Evolutionary conservation across 2,113 vertebrate genomes (phyloP).

Genomic region (Cebus imitator): DNA sequence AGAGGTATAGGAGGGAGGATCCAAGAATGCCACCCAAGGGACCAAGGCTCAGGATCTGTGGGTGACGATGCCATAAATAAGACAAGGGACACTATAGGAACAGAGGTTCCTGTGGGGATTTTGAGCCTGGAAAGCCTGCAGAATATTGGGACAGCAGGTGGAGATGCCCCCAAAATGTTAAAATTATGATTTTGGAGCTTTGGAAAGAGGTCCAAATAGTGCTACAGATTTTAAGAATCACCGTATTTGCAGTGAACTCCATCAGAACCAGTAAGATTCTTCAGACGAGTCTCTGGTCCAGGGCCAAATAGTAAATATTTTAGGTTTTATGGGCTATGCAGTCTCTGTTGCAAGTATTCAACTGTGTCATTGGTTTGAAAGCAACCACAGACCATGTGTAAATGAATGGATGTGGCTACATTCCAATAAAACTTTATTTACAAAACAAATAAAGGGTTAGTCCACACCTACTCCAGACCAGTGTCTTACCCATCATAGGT

Average conservation of each 20-base stretch:
- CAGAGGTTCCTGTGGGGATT: background rate
- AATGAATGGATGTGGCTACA: background rate
- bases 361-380: background rate
- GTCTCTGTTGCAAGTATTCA: background rate
- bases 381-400: background rate
- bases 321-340: background rate
- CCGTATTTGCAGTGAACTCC: background rate
- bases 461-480: background rate
- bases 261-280: background rate
- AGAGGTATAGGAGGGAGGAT: background rate
- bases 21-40: background rate
- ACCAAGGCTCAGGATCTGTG: background rate
- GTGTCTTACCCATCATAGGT: background rate
- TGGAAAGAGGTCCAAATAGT: background rate
- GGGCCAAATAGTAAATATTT: background rate
- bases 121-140: background rate
- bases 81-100: background rate
- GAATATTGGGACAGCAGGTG: background rate
- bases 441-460: background rate
- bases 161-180: background rate
- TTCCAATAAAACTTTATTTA: slow-evolving; percentile 37
- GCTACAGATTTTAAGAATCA: background rate
- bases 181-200: background rate
- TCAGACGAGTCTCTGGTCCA: background rate
- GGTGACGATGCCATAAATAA: background rate